A percentile compares a stretch with the other conserved stretches of the same genome.
phyloP scores from a whole-genome alignment of 2,113 vertebrate species.

The Aramus guarauna region DNA sequence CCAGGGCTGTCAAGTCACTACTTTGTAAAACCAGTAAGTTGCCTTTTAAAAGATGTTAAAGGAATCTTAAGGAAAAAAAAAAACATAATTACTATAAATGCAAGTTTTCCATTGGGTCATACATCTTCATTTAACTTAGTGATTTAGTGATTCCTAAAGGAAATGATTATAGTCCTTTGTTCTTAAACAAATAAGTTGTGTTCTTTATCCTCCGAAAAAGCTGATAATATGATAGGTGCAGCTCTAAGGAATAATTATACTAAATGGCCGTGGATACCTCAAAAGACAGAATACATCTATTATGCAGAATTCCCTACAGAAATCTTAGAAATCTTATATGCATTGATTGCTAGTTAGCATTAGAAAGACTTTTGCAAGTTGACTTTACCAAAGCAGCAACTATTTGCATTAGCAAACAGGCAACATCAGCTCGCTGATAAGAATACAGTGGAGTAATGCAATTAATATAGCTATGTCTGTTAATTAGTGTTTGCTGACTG shows the following conservation, averaged over 20 bases:
- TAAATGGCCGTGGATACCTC: constrained; percentile 73
- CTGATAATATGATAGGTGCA: constrained; percentile 75
- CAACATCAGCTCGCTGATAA: constrained; percentile 75
- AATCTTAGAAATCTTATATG: constrained; percentile 77
- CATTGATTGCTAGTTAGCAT: constrained; percentile 79
- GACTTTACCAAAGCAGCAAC: constrained; percentile 70
- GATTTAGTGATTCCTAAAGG: constrained; percentile 70
- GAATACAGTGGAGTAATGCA: constrained; percentile 72
- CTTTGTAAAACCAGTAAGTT: background rate
- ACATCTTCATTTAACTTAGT: constrained; percentile 64
- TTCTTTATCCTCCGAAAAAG: constrained; percentile 69
- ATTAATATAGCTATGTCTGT: constrained; percentile 82
- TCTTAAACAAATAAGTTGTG: constrained; percentile 75
- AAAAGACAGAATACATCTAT: constrained; percentile 76
- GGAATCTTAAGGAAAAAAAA: background rate
- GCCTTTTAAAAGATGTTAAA: background rate
- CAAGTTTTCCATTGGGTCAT: constrained; percentile 59
- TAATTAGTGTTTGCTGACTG: constrained; percentile 82
- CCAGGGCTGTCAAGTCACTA: background rate
- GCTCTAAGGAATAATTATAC: constrained; percentile 76
- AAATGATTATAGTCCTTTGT: constrained; percentile 72
- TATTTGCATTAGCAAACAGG: constrained; percentile 75
- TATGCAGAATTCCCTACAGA: constrained; percentile 79
- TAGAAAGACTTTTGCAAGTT: constrained; percentile 73
- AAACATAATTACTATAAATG: constrained; percentile 60